Conservation (phyloP, 2,797 vertebrate species). For the Semaprochilodus insignis region DNA sequence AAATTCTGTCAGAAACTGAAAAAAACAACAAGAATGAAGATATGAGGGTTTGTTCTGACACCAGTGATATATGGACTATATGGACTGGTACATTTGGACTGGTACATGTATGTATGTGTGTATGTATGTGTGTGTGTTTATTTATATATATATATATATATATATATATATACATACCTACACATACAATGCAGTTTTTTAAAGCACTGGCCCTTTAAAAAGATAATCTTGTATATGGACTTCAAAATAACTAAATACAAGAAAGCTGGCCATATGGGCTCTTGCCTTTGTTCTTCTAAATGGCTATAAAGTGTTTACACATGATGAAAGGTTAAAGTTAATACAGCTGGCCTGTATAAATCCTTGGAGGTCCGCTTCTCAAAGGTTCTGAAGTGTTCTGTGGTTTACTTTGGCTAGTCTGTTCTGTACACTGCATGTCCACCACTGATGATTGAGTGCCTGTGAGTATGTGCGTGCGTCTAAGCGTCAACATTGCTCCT, state of each 20-base stretch:
- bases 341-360: too few species aligned
- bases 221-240: not conserved
- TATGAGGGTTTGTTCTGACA: too few species aligned
- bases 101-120: too few species aligned
- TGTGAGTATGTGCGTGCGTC: conserved; percentile 6
- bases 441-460: conserved; percentile 22
- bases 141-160: too few species aligned
- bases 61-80: too few species aligned
- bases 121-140: too few species aligned
- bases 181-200: too few species aligned
- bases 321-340: not conserved
- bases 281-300: not conserved
- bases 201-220: too few species aligned
- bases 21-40: too few species aligned
- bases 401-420: conserved; percentile 17
- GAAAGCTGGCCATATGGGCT: not conserved
- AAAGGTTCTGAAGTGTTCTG: not conserved
- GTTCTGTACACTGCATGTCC: not conserved
- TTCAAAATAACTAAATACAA: not conserved
- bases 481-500: conserved; percentile 19
- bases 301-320: not conserved
- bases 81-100: too few species aligned
- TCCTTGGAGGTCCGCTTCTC: conserved; percentile 3
- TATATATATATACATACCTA: too few species aligned
- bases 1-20: too few species aligned